Conservation (phyloP, 1,140 invertebrate species). For the Trichonephila clavata region DNA sequence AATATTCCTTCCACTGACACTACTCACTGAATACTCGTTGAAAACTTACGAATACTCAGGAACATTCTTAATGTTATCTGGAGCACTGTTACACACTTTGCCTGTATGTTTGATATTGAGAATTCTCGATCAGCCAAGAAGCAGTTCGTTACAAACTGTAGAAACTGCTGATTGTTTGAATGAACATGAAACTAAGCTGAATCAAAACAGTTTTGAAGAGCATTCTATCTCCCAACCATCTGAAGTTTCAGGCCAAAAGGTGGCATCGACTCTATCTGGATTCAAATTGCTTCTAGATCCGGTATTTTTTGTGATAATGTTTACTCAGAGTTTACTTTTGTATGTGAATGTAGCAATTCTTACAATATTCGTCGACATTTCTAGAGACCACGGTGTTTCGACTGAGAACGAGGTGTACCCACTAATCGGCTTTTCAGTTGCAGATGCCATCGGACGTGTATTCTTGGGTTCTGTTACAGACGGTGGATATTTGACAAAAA, state of each 20-base stretch:
- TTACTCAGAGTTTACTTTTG: not conserved
- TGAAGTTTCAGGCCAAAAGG: not conserved
- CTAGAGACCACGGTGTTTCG: not conserved
- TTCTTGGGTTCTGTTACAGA: not conserved
- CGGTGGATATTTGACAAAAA: not conserved
- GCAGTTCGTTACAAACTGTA: no score
- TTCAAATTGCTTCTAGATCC: not conserved
- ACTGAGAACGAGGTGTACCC: not conserved
- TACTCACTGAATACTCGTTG: not conserved
- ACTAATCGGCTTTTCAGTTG: not conserved
- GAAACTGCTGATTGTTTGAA: no score
- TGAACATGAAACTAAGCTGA: not conserved
- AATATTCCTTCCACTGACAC: not conserved
- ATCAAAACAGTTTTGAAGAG: not conserved
- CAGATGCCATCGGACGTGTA: not conserved
- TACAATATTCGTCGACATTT: not conserved
- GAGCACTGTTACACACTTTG: not conserved
- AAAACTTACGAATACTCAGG: not conserved
- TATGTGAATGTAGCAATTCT: not conserved
- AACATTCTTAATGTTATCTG: conserved; percentile 4
- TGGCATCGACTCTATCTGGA: not conserved
- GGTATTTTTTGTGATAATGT: not conserved
- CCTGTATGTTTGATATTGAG: not conserved
- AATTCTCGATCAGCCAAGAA: no score
- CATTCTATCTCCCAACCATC: not conserved